These are phyloP conservation scores for Brenthis ino DNA, from an alignment of 2,888 invertebrate genomes.

Conservation along the genomic window DNA sequence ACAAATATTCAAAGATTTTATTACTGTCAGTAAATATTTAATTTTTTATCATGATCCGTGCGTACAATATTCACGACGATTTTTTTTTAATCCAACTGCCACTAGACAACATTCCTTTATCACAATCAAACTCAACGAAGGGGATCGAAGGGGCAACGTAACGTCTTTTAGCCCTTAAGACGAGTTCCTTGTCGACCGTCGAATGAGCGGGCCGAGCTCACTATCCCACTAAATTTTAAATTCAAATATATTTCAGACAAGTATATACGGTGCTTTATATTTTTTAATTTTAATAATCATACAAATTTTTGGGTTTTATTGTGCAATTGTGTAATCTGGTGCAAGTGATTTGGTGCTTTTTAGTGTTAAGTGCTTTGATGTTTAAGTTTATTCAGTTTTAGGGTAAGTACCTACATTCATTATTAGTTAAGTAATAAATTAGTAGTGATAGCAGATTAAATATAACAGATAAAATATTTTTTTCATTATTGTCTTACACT, in stretches of 20 bases:
- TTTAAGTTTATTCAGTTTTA: conserved; percentile 1
- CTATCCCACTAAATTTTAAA: conserved; percentile 61
- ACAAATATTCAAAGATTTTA: too few relatives aligned
- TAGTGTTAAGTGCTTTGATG: conserved; percentile 36
- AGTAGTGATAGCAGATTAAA: not conserved
- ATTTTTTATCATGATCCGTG: too few relatives aligned
- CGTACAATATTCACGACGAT: too few relatives aligned
- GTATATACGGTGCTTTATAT: not conserved
- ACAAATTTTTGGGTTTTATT: conserved; percentile 10
- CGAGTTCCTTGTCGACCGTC: conserved; percentile 76
- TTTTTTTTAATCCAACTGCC: conserved; percentile 44
- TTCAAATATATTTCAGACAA: conserved; percentile 25
- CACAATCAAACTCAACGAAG: conserved; percentile 64
- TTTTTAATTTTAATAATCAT: not conserved
- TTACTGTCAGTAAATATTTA: too few relatives aligned
- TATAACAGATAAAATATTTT: too few relatives aligned
- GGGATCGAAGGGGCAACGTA: conserved; percentile 72
- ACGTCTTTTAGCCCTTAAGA: conserved; percentile 78
- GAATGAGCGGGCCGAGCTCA: conserved; percentile 68
- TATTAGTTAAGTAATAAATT: not conserved
- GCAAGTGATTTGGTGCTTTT: conserved; percentile 56
- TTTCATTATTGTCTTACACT: too few relatives aligned
- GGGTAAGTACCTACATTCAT: conserved; percentile 5
- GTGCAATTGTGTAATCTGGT: conserved; percentile 55
- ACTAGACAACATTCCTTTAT: conserved; percentile 63